phyloP scores from a whole-genome alignment of 2,888 invertebrate species.

The Platerodrilus igneus region DNA sequence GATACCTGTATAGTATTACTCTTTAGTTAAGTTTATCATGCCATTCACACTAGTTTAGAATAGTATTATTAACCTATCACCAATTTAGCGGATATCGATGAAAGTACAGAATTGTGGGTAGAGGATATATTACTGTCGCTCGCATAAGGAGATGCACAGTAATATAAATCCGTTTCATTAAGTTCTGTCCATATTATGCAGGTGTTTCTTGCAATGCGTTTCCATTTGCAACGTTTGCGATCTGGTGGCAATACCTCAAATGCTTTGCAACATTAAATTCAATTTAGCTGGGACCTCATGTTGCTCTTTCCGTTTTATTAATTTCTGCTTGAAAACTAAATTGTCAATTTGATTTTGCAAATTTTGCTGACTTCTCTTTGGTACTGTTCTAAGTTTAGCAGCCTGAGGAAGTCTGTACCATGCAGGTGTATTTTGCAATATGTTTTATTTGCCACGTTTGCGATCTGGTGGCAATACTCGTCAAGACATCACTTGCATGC shows the following conservation, averaged over 20 bases:
- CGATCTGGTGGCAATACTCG: slow-evolving; percentile 10
- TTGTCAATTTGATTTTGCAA: slow-evolving; percentile 23
- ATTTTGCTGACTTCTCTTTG: slow-evolving; percentile 11
- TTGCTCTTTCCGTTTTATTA: slow-evolving; percentile 21
- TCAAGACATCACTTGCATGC: slow-evolving; percentile 14
- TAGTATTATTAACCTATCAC: too few relatives aligned
- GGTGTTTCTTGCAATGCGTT: slow-evolving; percentile 16
- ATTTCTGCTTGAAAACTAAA: slow-evolving; percentile 19
- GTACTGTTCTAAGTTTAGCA: slow-evolving; percentile 17
- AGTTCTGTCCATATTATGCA: slow-evolving; percentile 18
- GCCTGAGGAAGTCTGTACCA: slow-evolving; percentile 18
- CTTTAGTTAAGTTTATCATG: too few relatives aligned
- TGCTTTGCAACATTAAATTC: slow-evolving; percentile 7
- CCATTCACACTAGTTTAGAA: too few relatives aligned
- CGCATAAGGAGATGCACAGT: too few relatives aligned
- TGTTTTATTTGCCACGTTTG: slow-evolving; percentile 7
- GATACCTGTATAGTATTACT: too few relatives aligned
- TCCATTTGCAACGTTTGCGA: slow-evolving; percentile 6
- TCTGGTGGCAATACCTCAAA: slow-evolving; percentile 11
- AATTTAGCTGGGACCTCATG: slow-evolving; percentile 7
- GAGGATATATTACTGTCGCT: too few relatives aligned
- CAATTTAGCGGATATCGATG: too few relatives aligned
- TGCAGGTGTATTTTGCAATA: slow-evolving; percentile 15
- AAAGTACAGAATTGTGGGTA: too few relatives aligned
- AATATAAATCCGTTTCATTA: too few relatives aligned